Evolutionary conservation across 2,113 vertebrate species (phyloP).

Genomic region (Proteles cristata): DNA sequence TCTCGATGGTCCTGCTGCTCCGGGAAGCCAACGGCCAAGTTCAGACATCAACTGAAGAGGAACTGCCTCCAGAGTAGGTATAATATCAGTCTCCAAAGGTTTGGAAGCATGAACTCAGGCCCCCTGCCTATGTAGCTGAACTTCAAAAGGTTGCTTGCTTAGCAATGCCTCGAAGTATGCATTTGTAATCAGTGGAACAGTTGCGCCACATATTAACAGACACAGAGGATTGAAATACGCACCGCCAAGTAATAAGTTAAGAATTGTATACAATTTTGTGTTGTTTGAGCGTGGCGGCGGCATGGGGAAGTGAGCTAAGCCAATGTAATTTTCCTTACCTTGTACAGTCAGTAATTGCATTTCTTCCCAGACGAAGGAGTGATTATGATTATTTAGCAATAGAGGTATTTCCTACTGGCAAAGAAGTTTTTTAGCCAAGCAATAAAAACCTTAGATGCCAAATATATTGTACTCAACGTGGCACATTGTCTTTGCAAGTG

Average conservation of each 20-base stretch:
- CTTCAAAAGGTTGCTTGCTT: conserved; percentile 20
- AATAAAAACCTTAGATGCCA: neutral
- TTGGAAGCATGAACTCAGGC: neutral
- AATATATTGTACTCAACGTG: neutral
- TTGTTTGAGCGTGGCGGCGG: conserved; percentile 27
- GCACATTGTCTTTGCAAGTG: conserved; percentile 26
- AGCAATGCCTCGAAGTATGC: neutral
- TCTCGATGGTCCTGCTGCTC: conserved; percentile 45
- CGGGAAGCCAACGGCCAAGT: conserved; percentile 44
- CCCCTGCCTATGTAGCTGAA: neutral
- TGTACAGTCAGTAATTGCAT: conserved; percentile 25
- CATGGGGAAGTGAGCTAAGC: conserved; percentile 8
- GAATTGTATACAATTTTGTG: conserved; percentile 23
- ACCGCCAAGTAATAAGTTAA: conserved; percentile 26
- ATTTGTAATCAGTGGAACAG: neutral
- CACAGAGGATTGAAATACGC: neutral
- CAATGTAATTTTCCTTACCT: conserved; percentile 51
- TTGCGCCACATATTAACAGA: neutral
- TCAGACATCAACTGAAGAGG: conserved; percentile 27
- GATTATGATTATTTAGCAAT: conserved; percentile 38
- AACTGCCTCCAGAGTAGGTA: conserved; percentile 35
- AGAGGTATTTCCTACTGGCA: conserved; percentile 26
- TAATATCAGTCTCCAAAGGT: neutral
- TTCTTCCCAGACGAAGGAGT: conserved; percentile 46
- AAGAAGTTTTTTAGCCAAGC: conserved; percentile 41